A percentile compares a stretch with the other conserved stretches of the same genome.
phyloP scores from a whole-genome alignment of 1,140 invertebrate species.

The Homarus americanus region DNA sequence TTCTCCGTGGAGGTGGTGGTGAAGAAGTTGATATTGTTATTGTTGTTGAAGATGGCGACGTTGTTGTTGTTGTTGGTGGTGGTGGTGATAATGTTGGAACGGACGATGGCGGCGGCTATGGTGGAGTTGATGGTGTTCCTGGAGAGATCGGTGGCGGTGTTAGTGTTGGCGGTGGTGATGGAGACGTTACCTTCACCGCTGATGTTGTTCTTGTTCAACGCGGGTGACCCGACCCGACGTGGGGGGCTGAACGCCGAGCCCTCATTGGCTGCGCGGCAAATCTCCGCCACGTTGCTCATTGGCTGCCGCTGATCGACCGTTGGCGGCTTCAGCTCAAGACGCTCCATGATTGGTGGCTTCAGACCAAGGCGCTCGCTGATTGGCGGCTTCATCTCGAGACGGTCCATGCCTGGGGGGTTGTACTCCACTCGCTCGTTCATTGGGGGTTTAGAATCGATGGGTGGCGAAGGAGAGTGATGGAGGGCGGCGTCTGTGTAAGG shows the following conservation, averaged over 20 bases:
- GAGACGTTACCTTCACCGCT: constrained; percentile 76
- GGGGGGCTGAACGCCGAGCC: constrained; percentile 74
- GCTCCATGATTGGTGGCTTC: constrained; percentile 53
- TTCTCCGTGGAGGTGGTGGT: not conserved
- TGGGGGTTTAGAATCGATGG: constrained; percentile 61
- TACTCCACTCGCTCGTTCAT: constrained; percentile 48
- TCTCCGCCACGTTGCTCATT: constrained; percentile 41
- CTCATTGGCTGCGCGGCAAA: constrained; percentile 56
- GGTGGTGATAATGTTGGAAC: constrained; percentile 46
- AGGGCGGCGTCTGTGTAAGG: constrained; percentile 73
- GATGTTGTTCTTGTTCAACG: constrained; percentile 36
- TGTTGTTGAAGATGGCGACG: constrained; percentile 31
- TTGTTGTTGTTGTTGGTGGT: constrained; percentile 53
- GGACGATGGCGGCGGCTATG: constrained; percentile 34
- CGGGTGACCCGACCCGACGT: constrained; percentile 41
- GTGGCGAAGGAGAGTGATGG: constrained; percentile 77
- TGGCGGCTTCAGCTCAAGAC: constrained; percentile 33
- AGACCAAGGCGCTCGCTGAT: constrained; percentile 21
- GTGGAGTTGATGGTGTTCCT: constrained; percentile 73
- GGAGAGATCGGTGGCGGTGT: constrained; percentile 41
- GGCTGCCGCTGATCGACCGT: constrained; percentile 53
- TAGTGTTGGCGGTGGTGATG: no score
- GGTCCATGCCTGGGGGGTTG: not conserved
- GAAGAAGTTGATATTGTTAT: constrained; percentile 32
- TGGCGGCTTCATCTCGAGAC: constrained; percentile 56